A percentile compares a stretch with the other conserved stretches of the same genome.
Evolutionary conservation across 2,888 invertebrate genomes (phyloP).

Genomic region (Drosophila phalerata): DNA sequence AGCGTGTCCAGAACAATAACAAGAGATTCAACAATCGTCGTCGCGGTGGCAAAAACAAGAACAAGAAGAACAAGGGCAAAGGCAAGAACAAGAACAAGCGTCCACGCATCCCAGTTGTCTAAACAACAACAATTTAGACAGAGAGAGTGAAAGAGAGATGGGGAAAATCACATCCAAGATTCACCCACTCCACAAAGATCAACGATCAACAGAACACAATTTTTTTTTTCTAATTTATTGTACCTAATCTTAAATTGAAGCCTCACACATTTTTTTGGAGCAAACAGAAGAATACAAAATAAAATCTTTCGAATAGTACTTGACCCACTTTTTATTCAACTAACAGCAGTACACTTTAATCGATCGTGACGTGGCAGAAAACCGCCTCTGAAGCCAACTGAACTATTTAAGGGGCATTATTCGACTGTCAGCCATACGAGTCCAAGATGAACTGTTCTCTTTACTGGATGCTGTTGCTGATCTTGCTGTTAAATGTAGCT

Average conservation of each 20-base stretch:
- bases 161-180: neutral
- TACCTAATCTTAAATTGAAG: conserved; percentile 55
- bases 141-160: neutral
- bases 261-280: conserved; percentile 39
- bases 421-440: neutral
- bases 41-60: conserved; percentile 68
- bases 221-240: conserved; percentile 76
- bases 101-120: conserved; percentile 57
- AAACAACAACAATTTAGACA: conserved; percentile 7
- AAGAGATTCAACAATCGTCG: conserved; percentile 59
- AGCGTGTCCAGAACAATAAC: conserved; percentile 61
- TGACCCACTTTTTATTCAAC: conserved; percentile 42
- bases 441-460: conserved; percentile 27
- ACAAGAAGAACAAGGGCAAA: conserved; percentile 54
- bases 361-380: conserved; percentile 11
- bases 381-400: conserved; percentile 1
- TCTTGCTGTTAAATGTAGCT: conserved; percentile 21
- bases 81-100: conserved; percentile 63
- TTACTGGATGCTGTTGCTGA: conserved; percentile 1
- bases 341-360: neutral
- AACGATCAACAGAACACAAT: conserved; percentile 24
- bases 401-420: conserved; percentile 42
- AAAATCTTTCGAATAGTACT: conserved; percentile 51
- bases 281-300: conserved; percentile 49
- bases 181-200: conserved; percentile 12